These are phyloP conservation scores for Sphaerophoria rueppellii DNA, from an alignment of 2,888 invertebrate species.

Conservation along the genomic window DNA sequence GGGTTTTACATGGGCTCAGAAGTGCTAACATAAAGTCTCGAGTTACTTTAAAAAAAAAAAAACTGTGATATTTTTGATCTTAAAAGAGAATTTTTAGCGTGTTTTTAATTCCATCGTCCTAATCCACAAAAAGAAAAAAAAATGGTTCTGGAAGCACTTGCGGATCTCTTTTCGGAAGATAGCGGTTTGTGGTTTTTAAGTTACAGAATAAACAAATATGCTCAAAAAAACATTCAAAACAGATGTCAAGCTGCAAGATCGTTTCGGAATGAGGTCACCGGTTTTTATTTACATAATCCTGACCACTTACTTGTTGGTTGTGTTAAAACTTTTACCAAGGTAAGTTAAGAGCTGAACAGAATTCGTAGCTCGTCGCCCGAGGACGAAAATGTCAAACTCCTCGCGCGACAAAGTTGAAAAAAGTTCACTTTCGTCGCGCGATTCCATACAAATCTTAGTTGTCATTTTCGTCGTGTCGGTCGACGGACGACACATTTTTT, in stretches of 20 bases:
- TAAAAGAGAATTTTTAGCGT: no score
- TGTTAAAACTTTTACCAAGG: conserved; percentile 74
- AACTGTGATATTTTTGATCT: no score
- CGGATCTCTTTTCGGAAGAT: conserved; percentile 8
- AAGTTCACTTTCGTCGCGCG: no score
- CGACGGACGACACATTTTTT: no score
- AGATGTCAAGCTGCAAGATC: conserved; percentile 33
- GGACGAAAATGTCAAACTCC: no score
- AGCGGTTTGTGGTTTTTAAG: conserved; percentile 24
- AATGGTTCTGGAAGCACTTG: conserved; percentile 19
- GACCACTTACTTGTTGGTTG: conserved; percentile 76
- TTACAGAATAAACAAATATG: background rate
- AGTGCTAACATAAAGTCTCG: no score
- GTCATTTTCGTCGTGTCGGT: no score
- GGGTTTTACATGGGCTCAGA: background rate
- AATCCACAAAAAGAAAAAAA: conserved; percentile 3
- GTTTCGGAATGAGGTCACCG: conserved; percentile 70
- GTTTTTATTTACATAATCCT: conserved; percentile 75
- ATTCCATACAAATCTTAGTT: no score
- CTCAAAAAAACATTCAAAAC: background rate
- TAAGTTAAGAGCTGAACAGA: conserved; percentile 45
- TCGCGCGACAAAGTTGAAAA: no score
- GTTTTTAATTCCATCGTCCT: no score
- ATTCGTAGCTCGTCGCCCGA: no score
- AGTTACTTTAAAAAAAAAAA: no score